Base-by-base conservation (phyloP, 2,113 vertebrate species). In the Indri indri region DNA sequence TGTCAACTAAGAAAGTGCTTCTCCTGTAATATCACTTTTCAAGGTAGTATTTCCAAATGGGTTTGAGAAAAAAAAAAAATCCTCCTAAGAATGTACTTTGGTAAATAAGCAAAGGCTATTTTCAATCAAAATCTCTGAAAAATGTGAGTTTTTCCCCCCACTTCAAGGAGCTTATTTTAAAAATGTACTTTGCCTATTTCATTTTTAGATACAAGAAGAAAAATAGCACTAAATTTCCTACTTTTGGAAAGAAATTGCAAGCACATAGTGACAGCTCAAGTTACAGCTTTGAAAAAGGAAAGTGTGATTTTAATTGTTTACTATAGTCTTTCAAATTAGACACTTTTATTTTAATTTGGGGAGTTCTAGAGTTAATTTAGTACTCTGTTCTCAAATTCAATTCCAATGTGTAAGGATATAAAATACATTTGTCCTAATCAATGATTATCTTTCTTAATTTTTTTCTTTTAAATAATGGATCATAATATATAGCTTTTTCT, bases 1-100 rank as follows among this genome's bases (percentile, higher is more conserved):
- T 94, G 88, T 96, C 94, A 97, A 95, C 37, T 87, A 32, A 80
- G 47, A 50, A 97, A 96, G 73, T 80, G 30, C 77, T 93, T 98
- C 83, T 90, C 22, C 34, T 68, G n/a, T 89, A 95, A 70, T 95
- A 63, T 5, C 47, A n/a, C 27, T 32, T 81, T 97, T 87, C 91
- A 94, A 94, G 12, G 70, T 18, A 25, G 37, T 50, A 68, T 97
- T 88, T 94, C 80, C 37, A 96, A 86, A 79, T 84, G 10, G 70
- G 4, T 95, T 73, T 96, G 34, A 34, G 40, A 65, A 27, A 68
- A 59, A 27, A 68, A 59, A 84, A 18, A 61, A 79, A 91, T 10
- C 22, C 47, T 86, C 73, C 77, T 47, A 37, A 94, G 79, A 96
- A 50, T 70, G 32, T 90, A 52, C 5, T 57, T 94, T 96, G 32